Percentiles rank a stretch among this genome's conserved stretches.
These are phyloP conservation scores for Neogale vison DNA, from an alignment of 2,113 vertebrate species.

Conservation along the genomic window DNA sequence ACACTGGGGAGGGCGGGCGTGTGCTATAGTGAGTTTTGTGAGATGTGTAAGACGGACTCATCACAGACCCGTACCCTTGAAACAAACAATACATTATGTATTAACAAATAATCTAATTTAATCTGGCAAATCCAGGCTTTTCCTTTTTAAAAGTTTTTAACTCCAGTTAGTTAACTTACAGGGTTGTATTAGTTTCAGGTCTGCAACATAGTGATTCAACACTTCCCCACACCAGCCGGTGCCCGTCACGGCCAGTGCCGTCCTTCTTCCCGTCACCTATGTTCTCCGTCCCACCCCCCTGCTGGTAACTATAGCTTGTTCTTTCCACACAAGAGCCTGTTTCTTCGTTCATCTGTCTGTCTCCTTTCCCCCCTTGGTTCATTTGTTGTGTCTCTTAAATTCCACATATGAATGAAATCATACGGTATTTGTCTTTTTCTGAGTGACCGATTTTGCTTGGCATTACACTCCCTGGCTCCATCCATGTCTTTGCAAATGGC, in stretches of 20 bases:
- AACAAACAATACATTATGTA: too few relatives aligned
- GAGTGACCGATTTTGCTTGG: not conserved
- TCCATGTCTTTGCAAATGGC: not conserved
- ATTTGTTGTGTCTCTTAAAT: not conserved
- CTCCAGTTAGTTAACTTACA: not conserved
- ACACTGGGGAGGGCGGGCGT: too few relatives aligned
- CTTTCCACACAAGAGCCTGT: not conserved
- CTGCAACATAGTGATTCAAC: not conserved
- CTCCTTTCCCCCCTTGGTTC: not conserved
- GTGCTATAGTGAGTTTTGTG: too few relatives aligned
- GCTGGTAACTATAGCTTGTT: not conserved
- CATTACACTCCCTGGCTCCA: not conserved
- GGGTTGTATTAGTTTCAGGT: not conserved
- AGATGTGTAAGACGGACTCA: too few relatives aligned
- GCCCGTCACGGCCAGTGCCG: not conserved
- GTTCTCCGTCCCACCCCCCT: not conserved
- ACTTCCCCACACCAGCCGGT: not conserved
- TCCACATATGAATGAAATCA: not conserved
- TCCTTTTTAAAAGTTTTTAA: not conserved
- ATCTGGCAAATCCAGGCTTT: not conserved
- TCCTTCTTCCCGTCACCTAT: not conserved
- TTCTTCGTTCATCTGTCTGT: not conserved
- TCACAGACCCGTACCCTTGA: too few relatives aligned
- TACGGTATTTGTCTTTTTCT: not conserved
- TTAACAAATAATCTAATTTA: not conserved